A percentile compares a stretch with the other conserved stretches of the same genome.
phyloP scores from a whole-genome alignment of 2,888 invertebrate species.

The Gerris lacustris region DNA sequence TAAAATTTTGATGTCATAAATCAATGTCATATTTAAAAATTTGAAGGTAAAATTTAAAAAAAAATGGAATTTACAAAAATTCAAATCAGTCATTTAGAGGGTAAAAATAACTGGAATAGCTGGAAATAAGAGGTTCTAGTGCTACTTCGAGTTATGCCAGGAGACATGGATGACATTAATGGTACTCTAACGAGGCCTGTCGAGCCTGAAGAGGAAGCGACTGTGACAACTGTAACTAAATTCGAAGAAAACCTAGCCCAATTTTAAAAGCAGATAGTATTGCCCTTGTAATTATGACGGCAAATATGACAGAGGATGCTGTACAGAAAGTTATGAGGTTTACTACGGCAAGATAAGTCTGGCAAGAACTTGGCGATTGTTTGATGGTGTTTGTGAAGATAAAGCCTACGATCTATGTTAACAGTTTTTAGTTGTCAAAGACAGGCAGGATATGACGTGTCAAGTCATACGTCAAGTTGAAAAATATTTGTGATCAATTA shows the following conservation, averaged over 20 bases:
- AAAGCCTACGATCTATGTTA: constrained; percentile 26
- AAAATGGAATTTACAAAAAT: background rate
- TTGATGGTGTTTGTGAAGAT: constrained; percentile 24
- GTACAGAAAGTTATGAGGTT: constrained; percentile 27
- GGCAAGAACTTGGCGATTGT: constrained; percentile 25
- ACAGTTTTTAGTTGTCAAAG: constrained; percentile 24
- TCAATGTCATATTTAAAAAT: background rate
- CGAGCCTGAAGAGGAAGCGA: background rate
- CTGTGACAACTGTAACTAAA: background rate
- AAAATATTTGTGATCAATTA: background rate
- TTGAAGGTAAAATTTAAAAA: background rate
- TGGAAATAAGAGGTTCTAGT: background rate
- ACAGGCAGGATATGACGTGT: constrained; percentile 20
- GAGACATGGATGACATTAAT: background rate
- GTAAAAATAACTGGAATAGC: background rate
- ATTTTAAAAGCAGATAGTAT: constrained; percentile 9
- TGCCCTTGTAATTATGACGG: constrained; percentile 18
- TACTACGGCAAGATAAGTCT: constrained; percentile 22
- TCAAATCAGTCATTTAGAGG: background rate
- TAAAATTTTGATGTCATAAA: no score
- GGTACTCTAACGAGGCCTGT: background rate
- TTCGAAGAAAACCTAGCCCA: background rate
- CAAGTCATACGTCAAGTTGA: constrained; percentile 10
- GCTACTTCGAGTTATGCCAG: background rate
- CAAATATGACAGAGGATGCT: constrained; percentile 26